Evolutionary conservation across 2,113 vertebrate genomes (phyloP), one percentile per base, ranked within the genome.

Genomic region (Gymnarchus niloticus): DNA sequence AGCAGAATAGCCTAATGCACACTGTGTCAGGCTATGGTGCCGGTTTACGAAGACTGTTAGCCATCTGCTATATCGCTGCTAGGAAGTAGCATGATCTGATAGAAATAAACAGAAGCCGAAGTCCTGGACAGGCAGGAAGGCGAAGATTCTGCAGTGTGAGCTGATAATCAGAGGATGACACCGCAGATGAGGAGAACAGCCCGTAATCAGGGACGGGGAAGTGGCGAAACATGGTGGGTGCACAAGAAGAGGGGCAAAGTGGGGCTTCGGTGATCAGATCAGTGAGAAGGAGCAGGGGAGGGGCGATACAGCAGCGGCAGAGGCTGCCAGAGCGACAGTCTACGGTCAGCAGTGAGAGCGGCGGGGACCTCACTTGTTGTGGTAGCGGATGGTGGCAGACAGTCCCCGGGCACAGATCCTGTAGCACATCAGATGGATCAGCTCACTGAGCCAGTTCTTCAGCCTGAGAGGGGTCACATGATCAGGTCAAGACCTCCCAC

Each of bases 351-450:
- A 10, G 56, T 7, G 61, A 23, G 12, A 19, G 25, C 4, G 49
- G 57, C 37, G 9, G 6, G 1, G 78, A 3, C 89, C 96, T 93
- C 88, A 99, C 98, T 93, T 98, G 94, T 97, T 97, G 87, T 99
- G 97, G 85, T 99, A 99, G 65, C 33, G 92, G 89, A 99, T 95
- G 57, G 95, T 96, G 23, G 97, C 97, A 3, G 97, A 98, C 9
- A 99, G 94, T 2, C 96, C 95, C 84, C 97, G 89, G 84, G 97
- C 96, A 83, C 97, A 97, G 92, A 99, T 97, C 81, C 97, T 94
- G 90, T 96, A 99, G 87, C 97, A 97, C 0, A 96, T 97, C 86
- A 99, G 94, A 85, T 99, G 98, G 77, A 98, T 95, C 84, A 97
- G 83, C 86, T 98, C 96, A 2, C 98, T 99, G 82, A 99, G 91